A percentile compares a stretch with the other conserved stretches of the same genome.
Evolutionary conservation across 2,888 invertebrate species (phyloP).

Genomic region (Campoplex nolae): DNA sequence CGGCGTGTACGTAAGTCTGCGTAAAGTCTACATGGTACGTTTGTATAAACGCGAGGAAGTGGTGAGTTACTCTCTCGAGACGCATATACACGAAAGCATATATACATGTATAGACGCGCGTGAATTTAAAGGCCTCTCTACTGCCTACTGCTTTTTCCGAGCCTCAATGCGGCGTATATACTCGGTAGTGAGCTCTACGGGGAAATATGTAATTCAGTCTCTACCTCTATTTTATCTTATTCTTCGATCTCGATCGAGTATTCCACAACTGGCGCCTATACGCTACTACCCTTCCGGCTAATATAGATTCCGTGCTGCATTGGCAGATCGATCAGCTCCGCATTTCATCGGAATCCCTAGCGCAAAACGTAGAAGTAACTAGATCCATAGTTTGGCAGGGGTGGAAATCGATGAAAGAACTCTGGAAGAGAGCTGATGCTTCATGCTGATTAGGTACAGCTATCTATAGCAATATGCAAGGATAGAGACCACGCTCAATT

Average conservation of each 20-base stretch:
- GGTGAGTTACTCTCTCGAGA: conserved; percentile 35
- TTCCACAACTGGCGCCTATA: conserved; percentile 17
- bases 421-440: conserved; percentile 23
- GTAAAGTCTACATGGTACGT: not conserved
- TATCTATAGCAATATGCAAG: not conserved
- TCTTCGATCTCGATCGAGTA: conserved; percentile 53
- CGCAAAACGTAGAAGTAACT: conserved; percentile 17
- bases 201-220: conserved; percentile 58
- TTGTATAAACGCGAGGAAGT: conserved; percentile 19
- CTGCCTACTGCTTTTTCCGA: conserved; percentile 30
- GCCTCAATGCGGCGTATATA: not conserved
- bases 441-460: conserved; percentile 34
- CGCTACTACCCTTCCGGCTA: conserved; percentile 31
- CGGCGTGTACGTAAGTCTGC: not conserved
- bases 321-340: conserved; percentile 40
- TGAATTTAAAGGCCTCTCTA: conserved; percentile 19
- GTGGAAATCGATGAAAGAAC: conserved; percentile 1
- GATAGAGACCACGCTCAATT: not conserved
- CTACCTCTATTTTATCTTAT: conserved; percentile 43
- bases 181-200: conserved; percentile 25
- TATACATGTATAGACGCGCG: not conserved
- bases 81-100: not conserved
- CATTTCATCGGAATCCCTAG: conserved; percentile 51
- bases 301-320: conserved; percentile 38
- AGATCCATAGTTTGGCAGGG: not conserved